Conservation (phyloP, 2,888 invertebrate genomes). For the Sinopyrophorus schimmeli region DNA sequence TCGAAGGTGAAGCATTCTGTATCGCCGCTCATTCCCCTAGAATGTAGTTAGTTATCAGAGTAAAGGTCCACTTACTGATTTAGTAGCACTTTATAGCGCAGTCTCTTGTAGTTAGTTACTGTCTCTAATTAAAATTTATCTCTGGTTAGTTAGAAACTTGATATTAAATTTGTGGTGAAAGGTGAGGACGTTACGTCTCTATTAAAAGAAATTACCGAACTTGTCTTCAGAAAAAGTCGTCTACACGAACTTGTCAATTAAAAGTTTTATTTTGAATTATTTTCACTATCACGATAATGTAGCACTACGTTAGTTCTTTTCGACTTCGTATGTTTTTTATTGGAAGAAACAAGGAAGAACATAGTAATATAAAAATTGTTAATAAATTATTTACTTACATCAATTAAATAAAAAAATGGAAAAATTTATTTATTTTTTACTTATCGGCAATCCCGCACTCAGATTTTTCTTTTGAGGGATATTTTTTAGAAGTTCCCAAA, state of each 20-base stretch:
- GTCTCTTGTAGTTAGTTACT: constrained; percentile 23
- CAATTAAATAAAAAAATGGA: too few species aligned
- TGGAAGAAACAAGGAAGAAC: too few species aligned
- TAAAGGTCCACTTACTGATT: constrained; percentile 28
- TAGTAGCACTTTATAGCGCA: constrained; percentile 27
- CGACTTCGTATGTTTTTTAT: too few species aligned
- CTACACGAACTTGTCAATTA: constrained; percentile 10
- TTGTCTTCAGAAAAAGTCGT: constrained; percentile 17
- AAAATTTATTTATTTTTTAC: too few species aligned
- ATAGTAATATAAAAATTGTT: too few species aligned
- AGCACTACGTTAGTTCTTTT: too few species aligned
- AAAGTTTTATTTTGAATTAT: constrained; percentile 18
- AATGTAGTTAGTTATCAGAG: constrained; percentile 23
- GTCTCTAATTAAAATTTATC: constrained; percentile 31
- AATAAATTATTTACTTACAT: too few species aligned
- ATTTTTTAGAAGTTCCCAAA: too few species aligned
- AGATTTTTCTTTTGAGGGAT: too few species aligned
- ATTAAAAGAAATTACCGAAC: constrained; percentile 29
- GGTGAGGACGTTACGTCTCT: constrained; percentile 27
- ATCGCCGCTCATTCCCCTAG: constrained; percentile 14
- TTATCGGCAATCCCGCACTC: too few species aligned
- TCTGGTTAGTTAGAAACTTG: constrained; percentile 25
- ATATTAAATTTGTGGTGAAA: constrained; percentile 29
- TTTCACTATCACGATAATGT: too few species aligned
- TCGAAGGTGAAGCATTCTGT: constrained; percentile 19